These are phyloP conservation scores for Petrolisthes cinctipes DNA, from an alignment of 2,888 invertebrate genomes.

Conservation along the genomic window DNA sequence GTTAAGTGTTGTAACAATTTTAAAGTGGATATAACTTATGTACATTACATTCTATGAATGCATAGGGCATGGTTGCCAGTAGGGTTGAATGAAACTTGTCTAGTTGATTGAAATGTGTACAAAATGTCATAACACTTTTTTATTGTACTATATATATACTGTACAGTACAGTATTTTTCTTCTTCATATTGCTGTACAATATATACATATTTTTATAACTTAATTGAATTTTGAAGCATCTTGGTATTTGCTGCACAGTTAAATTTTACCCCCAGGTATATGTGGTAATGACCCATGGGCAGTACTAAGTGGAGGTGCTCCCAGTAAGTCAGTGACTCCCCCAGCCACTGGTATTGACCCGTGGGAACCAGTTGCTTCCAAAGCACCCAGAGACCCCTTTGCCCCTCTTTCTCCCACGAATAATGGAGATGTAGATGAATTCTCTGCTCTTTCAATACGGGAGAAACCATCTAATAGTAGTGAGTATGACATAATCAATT, in stretches of 20 bases:
- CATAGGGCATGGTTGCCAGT: too few species aligned
- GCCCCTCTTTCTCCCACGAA: slow-evolving; percentile 49
- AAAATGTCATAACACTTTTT: too few species aligned
- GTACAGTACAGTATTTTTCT: too few species aligned
- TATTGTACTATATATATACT: too few species aligned
- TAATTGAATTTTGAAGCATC: too few species aligned
- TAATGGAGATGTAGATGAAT: slow-evolving; percentile 59
- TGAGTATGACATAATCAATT: not conserved
- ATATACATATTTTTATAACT: too few species aligned
- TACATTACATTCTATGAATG: too few species aligned
- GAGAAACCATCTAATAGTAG: slow-evolving; percentile 50
- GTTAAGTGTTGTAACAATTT: too few species aligned
- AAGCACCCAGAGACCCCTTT: slow-evolving; percentile 50
- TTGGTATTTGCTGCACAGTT: too few species aligned
- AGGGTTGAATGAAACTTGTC: too few species aligned
- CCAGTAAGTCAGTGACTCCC: slow-evolving; percentile 11
- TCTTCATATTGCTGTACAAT: not conserved
- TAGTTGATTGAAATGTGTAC: too few species aligned
- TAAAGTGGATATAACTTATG: too few species aligned
- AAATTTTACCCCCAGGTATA: slow-evolving; percentile 32
- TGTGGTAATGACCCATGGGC: slow-evolving; percentile 62
- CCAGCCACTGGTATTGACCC: slow-evolving; percentile 55
- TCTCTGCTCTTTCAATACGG: slow-evolving; percentile 58
- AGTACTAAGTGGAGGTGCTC: slow-evolving; percentile 30
- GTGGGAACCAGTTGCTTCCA: slow-evolving; percentile 57